Evolutionary conservation across 2,113 vertebrate genomes (phyloP), one percentile per base, ranked within the genome.

Genomic region (Brevimyrus niger): DNA sequence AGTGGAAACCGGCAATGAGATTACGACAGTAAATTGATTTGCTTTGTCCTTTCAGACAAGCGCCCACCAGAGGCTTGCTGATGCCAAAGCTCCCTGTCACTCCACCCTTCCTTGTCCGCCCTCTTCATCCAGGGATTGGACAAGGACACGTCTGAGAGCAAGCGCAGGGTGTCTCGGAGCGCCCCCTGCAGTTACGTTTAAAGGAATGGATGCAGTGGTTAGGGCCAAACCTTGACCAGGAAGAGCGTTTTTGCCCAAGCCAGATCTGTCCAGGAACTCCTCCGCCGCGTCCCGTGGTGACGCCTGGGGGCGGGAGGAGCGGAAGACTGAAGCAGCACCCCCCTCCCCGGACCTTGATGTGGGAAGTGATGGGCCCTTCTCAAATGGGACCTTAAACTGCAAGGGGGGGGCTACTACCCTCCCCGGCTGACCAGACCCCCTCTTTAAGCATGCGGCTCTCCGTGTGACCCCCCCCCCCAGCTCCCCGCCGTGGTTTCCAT

Each of bases 161-260:
- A 93, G 94, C 94, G 93, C 94, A 92, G 89, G 90, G 91, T 93
- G 92, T 94, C 94, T 95, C 93, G 92, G 93, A 95, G 94, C 92
- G 94, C 93, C 94, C 94, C 88, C 94, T 89, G 92, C 91, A 94
- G 94, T 94, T 93, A 92, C 94, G 95, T 93, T 94, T 94, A 93
- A 93, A 94, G 93, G 94, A 94, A 95, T 94, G 95, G 94, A 93
- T 93, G 95, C 92, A 94, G 89, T 91, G 92, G 95, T 94, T 95
- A 94, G 94, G 31, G 94, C 93, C 93, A 91, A 93, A 88, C 90
- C 92, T 93, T 93, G 93, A 94, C 95, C 94, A 90, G 93, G 88
- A 92, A 91, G 92, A 92, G 92, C 89, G 91, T 93, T 94, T 93
- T 92, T 91, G 90, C 93, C 93, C 92, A 90, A 94, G 94, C 91